Percentiles rank a stretch among this genome's conserved stretches.
These are phyloP conservation scores for Isoperla grammatica DNA, from an alignment of 2,888 invertebrate species.

Conservation along the genomic window DNA sequence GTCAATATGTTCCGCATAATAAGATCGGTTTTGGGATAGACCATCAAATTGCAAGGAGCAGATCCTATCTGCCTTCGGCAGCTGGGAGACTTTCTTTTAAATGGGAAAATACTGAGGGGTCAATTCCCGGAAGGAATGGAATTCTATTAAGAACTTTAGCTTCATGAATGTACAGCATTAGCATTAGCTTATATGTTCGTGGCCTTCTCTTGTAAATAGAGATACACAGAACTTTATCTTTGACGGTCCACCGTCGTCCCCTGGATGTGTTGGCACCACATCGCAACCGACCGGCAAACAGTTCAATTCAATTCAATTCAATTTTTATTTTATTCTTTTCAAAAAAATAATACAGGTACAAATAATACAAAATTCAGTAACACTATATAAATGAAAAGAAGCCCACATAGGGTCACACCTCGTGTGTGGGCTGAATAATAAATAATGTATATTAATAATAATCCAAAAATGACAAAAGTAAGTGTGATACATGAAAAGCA, in stretches of 20 bases:
- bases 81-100: neutral
- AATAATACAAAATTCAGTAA: too few species aligned
- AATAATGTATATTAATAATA: too few species aligned
- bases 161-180: conserved; percentile 10
- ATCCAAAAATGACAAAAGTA: too few species aligned
- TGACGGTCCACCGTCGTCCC: neutral
- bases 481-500: too few species aligned
- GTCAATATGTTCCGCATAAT: conserved; percentile 8
- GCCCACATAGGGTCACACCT: too few species aligned
- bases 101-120: neutral
- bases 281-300: neutral
- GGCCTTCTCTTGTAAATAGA: conserved; percentile 19
- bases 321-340: too few species aligned
- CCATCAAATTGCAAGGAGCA: conserved; percentile 18
- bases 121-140: conserved; percentile 8
- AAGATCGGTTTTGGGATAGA: neutral
- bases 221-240: conserved; percentile 15
- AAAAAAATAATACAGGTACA: too few species aligned
- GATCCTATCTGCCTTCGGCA: conserved; percentile 1
- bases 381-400: too few species aligned
- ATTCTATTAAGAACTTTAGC: conserved; percentile 13
- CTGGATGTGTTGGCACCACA: neutral
- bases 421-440: too few species aligned
- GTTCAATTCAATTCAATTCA: too few species aligned
- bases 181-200: conserved; percentile 1